Percentiles rank a stretch among this genome's conserved stretches.
phyloP scores from a whole-genome alignment of 2,888 invertebrate species.

The Hesperia comma region DNA sequence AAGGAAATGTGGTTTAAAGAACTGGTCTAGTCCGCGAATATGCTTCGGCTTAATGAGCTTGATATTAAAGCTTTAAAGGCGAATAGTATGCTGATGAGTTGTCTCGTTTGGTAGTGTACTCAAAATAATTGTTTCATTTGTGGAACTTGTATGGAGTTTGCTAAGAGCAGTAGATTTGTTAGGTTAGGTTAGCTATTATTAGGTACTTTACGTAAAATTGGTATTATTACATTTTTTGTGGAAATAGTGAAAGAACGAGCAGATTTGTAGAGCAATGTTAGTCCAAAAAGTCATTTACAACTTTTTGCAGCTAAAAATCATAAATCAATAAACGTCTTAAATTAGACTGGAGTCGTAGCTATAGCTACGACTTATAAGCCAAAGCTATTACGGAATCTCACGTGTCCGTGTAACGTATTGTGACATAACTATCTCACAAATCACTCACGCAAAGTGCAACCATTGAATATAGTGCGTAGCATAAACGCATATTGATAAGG shows the following conservation, averaged over 20 bases:
- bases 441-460: slow-evolving; percentile 9
- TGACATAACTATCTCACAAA: slow-evolving; percentile 7
- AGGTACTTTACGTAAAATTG: too few species aligned
- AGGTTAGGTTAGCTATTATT: too few species aligned
- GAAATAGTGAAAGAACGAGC: too few species aligned
- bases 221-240: too few species aligned
- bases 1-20: slow-evolving; percentile 14
- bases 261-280: too few species aligned
- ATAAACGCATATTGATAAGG: slow-evolving; percentile 18
- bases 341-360: not conserved
- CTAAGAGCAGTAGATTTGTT: not conserved
- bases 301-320: too few species aligned
- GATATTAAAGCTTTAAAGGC: slow-evolving; percentile 3
- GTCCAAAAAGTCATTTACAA: too few species aligned
- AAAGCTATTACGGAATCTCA: not conserved
- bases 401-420: not conserved
- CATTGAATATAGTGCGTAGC: not conserved
- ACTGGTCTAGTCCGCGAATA: not conserved
- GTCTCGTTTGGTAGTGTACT: not conserved
- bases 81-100: slow-evolving; percentile 4
- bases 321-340: too few species aligned
- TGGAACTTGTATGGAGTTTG: not conserved
- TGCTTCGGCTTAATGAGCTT: slow-evolving; percentile 3
- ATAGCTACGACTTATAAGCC: too few species aligned
- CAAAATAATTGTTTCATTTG: not conserved